Evolutionary conservation across 1,140 invertebrate species (phyloP).

Genomic region (Trichonephila clavipes): DNA sequence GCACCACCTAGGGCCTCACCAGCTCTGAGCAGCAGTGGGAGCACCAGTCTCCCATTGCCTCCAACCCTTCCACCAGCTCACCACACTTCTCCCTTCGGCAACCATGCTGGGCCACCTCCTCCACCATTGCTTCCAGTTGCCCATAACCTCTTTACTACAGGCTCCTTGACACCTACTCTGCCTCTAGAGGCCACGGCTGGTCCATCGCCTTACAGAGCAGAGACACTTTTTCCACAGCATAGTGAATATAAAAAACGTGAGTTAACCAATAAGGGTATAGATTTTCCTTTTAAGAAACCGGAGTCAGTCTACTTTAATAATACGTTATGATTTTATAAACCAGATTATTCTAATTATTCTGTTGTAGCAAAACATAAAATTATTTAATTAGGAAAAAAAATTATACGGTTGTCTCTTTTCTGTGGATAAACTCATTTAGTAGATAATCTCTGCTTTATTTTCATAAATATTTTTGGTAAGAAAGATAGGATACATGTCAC

Average conservation of each 20-base stretch:
- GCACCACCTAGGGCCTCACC: conserved; percentile 28
- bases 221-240: conserved; percentile 90
- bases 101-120: conserved; percentile 83
- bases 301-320: too few relatives aligned
- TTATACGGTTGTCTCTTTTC: too few relatives aligned
- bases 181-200: conserved; percentile 82
- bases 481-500: too few relatives aligned
- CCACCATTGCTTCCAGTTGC: conserved; percentile 78
- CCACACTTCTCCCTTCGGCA: conserved; percentile 78
- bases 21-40: conserved; percentile 54
- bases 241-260: conserved; percentile 83
- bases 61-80: conserved; percentile 70
- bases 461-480: too few relatives aligned
- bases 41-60: conserved; percentile 55
- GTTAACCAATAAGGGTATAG: not conserved
- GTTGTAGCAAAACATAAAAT: too few relatives aligned
- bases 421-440: too few relatives aligned
- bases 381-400: too few relatives aligned
- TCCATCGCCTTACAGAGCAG: conserved; percentile 89
- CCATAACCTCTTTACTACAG: conserved; percentile 80
- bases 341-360: too few relatives aligned
- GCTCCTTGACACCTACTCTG: conserved; percentile 81
- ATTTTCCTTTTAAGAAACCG: not conserved
- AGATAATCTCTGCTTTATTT: too few relatives aligned
- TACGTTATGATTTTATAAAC: too few relatives aligned